A percentile compares a stretch with the other conserved stretches of the same genome.
Conservation (phyloP, 1,140 invertebrate species). For the Zaprionus taronus region DNA sequence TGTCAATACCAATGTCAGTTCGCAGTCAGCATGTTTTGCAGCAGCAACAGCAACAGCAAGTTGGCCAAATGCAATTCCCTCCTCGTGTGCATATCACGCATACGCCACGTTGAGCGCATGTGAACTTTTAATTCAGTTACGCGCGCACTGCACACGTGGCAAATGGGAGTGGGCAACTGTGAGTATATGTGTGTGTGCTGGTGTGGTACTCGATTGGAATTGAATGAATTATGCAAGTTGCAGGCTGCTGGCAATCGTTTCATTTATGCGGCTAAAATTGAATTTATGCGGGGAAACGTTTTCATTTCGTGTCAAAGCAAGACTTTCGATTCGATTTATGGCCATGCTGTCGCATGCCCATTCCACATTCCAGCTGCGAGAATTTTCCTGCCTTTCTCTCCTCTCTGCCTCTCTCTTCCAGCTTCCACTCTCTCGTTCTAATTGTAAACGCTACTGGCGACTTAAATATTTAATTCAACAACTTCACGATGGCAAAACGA, state of each 20-base stretch:
- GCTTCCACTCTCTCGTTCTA: slow-evolving; percentile 21
- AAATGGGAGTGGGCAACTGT: not conserved
- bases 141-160: slow-evolving; percentile 34
- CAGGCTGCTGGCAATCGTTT: slow-evolving; percentile 23
- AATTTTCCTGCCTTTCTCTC: not conserved
- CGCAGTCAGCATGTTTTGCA: not conserved
- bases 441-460: slow-evolving; percentile 46
- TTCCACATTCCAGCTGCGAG: slow-evolving; percentile 30
- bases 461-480: slow-evolving; percentile 60
- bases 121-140: slow-evolving; percentile 65
- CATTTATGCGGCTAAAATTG: slow-evolving; percentile 52
- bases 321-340: slow-evolving; percentile 25
- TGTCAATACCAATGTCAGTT: not conserved
- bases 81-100: slow-evolving; percentile 38
- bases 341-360: slow-evolving; percentile 19
- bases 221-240: slow-evolving; percentile 59
- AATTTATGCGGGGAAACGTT: slow-evolving; percentile 61
- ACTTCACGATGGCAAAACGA: slow-evolving; percentile 21
- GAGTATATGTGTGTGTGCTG: not conserved
- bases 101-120: slow-evolving; percentile 56
- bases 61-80: slow-evolving; percentile 25
- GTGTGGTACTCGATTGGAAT: slow-evolving; percentile 21
- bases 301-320: slow-evolving; percentile 41
- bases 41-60: not conserved
- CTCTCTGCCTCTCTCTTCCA: not conserved